A percentile compares a stretch with the other conserved stretches of the same genome.
These are phyloP conservation scores for Pholis gunnellus DNA, from an alignment of 2,113 vertebrate species.

Conservation along the genomic window DNA sequence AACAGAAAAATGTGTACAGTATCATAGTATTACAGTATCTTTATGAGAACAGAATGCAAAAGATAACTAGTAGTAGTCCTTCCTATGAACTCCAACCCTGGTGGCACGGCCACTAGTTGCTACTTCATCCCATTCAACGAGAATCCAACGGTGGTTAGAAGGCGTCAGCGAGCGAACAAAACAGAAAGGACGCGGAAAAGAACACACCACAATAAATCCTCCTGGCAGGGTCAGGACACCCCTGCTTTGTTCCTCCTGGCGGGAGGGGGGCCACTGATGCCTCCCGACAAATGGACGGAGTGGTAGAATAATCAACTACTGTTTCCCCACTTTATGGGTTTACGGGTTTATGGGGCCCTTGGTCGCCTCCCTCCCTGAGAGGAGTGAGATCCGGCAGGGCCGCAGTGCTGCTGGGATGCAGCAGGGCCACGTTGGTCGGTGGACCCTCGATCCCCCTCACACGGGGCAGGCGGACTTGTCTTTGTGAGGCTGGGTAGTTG, in stretches of 20 bases:
- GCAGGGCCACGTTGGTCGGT: slow-evolving; percentile 4
- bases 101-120: slow-evolving; percentile 54
- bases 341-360: slow-evolving; percentile 64
- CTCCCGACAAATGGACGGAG: slow-evolving; percentile 73
- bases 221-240: slow-evolving; percentile 70
- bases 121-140: slow-evolving; percentile 46
- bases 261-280: slow-evolving; percentile 70
- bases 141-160: slow-evolving; percentile 45
- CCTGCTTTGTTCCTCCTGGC: slow-evolving; percentile 73
- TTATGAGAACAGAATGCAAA: not conserved
- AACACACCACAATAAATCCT: slow-evolving; percentile 75
- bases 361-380: slow-evolving; percentile 28
- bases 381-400: slow-evolving; percentile 30
- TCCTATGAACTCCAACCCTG: slow-evolving; percentile 24
- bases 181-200: slow-evolving; percentile 48
- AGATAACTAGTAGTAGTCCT: slow-evolving; percentile 4
- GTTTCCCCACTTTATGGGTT: slow-evolving; percentile 72
- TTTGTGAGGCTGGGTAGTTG: slow-evolving; percentile 29
- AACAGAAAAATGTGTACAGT: not conserved
- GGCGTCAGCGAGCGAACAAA: slow-evolving; percentile 47
- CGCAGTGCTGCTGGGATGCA: slow-evolving; percentile 17
- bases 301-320: slow-evolving; percentile 73
- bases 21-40: not conserved
- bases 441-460: slow-evolving; percentile 10
- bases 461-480: slow-evolving; percentile 51